These are phyloP conservation scores for Perizoma flavofasciatum DNA, from an alignment of 2,888 invertebrate species.

Conservation along the genomic window DNA sequence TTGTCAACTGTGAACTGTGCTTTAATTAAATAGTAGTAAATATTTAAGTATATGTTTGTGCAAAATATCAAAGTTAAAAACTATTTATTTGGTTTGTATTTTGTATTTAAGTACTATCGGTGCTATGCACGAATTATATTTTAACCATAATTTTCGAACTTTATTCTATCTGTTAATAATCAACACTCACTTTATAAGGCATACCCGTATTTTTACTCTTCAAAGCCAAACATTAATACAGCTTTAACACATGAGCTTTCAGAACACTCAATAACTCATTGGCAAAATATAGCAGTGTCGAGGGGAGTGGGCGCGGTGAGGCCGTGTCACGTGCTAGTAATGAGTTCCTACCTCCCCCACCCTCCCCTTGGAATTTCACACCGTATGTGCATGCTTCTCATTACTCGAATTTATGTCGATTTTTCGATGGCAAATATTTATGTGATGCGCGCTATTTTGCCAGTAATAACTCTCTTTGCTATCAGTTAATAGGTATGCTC, in stretches of 20 bases:
- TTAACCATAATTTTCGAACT: no score
- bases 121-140: no score
- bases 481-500: no score
- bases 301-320: slow-evolving; percentile 63
- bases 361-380: slow-evolving; percentile 75
- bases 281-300: slow-evolving; percentile 70
- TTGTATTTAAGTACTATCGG: no score
- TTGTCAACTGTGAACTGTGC: no score
- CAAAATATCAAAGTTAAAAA: no score
- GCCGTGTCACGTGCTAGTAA: slow-evolving; percentile 82
- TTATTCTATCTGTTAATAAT: slow-evolving; percentile 1
- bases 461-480: slow-evolving; percentile 10
- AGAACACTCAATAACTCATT: slow-evolving; percentile 82
- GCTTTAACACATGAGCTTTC: slow-evolving; percentile 72
- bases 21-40: no score
- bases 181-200: slow-evolving; percentile 14
- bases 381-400: slow-evolving; percentile 67
- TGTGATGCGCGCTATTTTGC: slow-evolving; percentile 29
- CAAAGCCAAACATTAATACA: slow-evolving; percentile 58
- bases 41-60: no score
- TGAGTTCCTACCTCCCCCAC: slow-evolving; percentile 72
- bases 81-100: no score
- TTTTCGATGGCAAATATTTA: slow-evolving; percentile 44
- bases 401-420: slow-evolving; percentile 75
- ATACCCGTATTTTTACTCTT: slow-evolving; percentile 41